Evolutionary conservation across 2,113 vertebrate species (phyloP), one percentile per base, ranked within the genome.

Genomic region (Merops nubicus): DNA sequence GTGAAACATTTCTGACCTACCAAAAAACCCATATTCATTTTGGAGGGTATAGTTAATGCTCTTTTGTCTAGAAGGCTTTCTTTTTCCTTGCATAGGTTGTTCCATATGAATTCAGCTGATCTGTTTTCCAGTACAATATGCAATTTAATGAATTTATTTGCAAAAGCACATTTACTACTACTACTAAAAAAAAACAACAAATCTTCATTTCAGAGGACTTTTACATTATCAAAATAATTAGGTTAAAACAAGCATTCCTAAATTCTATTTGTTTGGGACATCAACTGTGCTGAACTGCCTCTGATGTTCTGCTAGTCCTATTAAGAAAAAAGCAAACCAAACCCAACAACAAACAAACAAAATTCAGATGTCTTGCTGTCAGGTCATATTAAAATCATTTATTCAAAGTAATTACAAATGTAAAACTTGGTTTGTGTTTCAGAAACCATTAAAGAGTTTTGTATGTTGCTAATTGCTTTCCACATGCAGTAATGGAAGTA

Each of bases 341-440:
- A n/a, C n/a, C n/a, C n/a, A n/a, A n/a, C n/a, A n/a, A n/a, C n/a
- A n/a, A n/a, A n/a, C n/a, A n/a, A 26, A 33, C 56, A 48, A 70
- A 17, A 62, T 88, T 93, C 92, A 90, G 59, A 88, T 94, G 88
- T 81, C n/a, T 59, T 65, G 31, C 68, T 95, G 79, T 90, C 34
- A 2, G 43, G 26, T 93, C 56, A 77, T 77, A 77, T 93, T 56
- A 86, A 90, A 93, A 85, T 90, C 3, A 63, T 76, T 89, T 77
- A 57, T 74, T 81, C 59, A 5, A 88, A 83, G 16, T 77, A 72
- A 91, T 96, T 85, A 38, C 33, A 50, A 65, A 77, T 80, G 38
- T 86, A 51, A 77, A 78, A 88, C 73, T 93, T 40, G 72, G 42
- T 28, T 95, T 88, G 28, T 82, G 45, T 86, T 95, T 95, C 54